A percentile compares a stretch with the other conserved stretches of the same genome.
Conservation (phyloP, 2,888 invertebrate species). For the Habrosyne pyritoides region DNA sequence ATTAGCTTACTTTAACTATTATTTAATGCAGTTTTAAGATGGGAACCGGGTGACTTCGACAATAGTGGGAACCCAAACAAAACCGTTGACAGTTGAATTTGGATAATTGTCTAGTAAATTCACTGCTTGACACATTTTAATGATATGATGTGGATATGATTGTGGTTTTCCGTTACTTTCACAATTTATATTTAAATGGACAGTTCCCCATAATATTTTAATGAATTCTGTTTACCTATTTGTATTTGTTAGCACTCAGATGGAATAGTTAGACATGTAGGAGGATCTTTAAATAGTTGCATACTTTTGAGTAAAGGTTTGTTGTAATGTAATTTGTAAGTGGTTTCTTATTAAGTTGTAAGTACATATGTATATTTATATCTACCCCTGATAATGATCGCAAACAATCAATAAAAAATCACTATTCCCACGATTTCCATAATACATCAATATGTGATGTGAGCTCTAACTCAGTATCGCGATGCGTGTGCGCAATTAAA, state of each 20-base stretch:
- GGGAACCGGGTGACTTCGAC: constrained; percentile 64
- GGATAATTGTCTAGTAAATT: constrained; percentile 58
- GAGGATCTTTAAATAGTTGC: too few species aligned
- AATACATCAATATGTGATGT: constrained; percentile 62
- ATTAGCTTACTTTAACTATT: constrained; percentile 74
- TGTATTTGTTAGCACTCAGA: too few species aligned
- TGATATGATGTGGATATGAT: constrained; percentile 17
- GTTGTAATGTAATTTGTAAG: too few species aligned
- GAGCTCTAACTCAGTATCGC: constrained; percentile 72
- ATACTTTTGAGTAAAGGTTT: too few species aligned
- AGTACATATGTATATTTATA: not conserved
- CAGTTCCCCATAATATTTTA: not conserved
- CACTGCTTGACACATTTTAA: constrained; percentile 38
- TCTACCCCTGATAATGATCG: constrained; percentile 31
- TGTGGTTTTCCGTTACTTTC: not conserved
- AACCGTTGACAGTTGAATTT: constrained; percentile 59
- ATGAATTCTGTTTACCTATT: too few species aligned
- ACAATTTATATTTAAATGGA: constrained; percentile 1
- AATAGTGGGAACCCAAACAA: constrained; percentile 64
- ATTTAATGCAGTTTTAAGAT: constrained; percentile 71
- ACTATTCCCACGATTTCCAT: constrained; percentile 72
- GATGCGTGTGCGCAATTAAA: constrained; percentile 83
- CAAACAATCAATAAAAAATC: constrained; percentile 70
- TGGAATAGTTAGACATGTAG: too few species aligned
- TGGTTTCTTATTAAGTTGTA: too few species aligned